These are phyloP conservation scores for Rhopalosiphum maidis DNA, from an alignment of 1,140 invertebrate genomes.

Conservation along the genomic window DNA sequence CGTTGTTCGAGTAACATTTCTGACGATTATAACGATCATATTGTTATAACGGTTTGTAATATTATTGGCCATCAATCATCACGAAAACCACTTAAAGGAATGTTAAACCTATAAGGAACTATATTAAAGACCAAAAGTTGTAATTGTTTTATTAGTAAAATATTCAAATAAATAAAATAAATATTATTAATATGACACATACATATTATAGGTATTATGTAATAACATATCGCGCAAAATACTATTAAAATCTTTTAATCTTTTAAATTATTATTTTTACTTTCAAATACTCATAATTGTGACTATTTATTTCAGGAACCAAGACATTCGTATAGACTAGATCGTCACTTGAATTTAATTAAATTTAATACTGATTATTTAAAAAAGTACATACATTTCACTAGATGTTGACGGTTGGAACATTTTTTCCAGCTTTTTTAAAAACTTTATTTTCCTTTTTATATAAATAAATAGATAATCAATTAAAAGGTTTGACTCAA, in stretches of 20 bases:
- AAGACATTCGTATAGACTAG: neutral
- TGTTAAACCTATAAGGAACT: neutral
- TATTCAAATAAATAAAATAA: no score
- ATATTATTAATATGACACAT: no score
- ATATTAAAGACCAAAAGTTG: neutral
- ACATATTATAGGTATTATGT: no score
- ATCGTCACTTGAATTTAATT: neutral
- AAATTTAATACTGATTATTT: neutral
- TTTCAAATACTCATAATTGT: neutral
- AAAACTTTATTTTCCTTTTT: no score
- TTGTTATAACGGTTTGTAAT: slow-evolving; percentile 1
- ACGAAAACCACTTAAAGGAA: neutral
- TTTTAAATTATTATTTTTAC: neutral
- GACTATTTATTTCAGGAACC: neutral
- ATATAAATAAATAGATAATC: neutral
- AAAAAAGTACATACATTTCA: neutral
- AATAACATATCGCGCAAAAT: neutral
- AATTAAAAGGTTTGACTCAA: neutral
- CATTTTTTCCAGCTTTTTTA: neutral
- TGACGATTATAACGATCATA: neutral
- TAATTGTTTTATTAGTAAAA: no score
- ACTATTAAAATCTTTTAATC: neutral
- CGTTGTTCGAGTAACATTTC: neutral
- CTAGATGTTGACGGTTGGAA: neutral
- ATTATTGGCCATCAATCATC: neutral